These are phyloP conservation scores for Junonia oenone DNA, from an alignment of 2,888 invertebrate species.

Conservation along the genomic window DNA sequence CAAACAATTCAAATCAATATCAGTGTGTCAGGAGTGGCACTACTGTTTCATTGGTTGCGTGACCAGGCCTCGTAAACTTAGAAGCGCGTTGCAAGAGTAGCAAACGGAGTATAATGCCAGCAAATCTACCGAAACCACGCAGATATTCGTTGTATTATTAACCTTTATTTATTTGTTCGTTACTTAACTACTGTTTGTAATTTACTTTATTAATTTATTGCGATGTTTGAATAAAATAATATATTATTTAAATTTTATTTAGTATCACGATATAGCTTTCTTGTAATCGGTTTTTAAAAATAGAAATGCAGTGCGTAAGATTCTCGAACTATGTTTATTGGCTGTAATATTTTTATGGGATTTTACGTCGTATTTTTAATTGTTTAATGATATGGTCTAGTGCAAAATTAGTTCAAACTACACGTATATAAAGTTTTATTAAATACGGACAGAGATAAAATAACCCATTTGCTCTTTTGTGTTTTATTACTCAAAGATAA, in stretches of 20 bases:
- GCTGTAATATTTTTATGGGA: no score
- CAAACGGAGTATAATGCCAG: slow-evolving; percentile 24
- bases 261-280: background rate
- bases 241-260: background rate
- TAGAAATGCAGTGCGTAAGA: no score
- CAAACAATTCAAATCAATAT: slow-evolving; percentile 30
- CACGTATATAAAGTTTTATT: no score
- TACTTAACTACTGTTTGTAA: background rate
- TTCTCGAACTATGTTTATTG: no score
- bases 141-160: slow-evolving; percentile 47
- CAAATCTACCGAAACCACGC: slow-evolving; percentile 56
- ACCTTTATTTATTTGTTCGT: slow-evolving; percentile 11
- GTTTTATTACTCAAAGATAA: background rate
- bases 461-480: background rate
- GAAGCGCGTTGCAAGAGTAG: slow-evolving; percentile 26
- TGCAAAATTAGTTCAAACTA: no score
- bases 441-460: no score
- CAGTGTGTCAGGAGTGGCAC: slow-evolving; percentile 24
- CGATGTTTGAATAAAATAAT: background rate
- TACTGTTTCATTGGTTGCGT: slow-evolving; percentile 37
- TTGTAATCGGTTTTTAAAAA: background rate
- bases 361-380: no score
- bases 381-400: no score
- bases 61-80: slow-evolving; percentile 37
- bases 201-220: slow-evolving; percentile 1